Evolutionary conservation across 2,797 vertebrate genomes (phyloP).

Genomic region (Clarias fuscus): DNA sequence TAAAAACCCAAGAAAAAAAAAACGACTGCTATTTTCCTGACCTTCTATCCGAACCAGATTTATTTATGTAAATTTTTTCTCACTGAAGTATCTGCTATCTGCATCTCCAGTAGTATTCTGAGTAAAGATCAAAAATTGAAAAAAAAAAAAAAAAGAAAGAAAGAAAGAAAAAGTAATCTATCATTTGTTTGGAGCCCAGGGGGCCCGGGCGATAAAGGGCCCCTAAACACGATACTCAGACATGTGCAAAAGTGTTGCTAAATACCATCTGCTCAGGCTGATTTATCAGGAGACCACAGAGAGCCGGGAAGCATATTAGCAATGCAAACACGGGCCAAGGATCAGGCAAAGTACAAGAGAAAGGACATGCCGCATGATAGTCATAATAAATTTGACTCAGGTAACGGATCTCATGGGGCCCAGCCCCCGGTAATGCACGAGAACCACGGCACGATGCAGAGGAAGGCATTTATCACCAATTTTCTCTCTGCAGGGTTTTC

Average conservation of each 20-base stretch:
- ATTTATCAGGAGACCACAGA: conserved; percentile 53
- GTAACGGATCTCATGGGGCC: conserved; percentile 49
- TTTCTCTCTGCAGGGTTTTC: conserved; percentile 41
- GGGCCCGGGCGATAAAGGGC: conserved; percentile 39
- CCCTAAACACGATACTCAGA: conserved; percentile 31
- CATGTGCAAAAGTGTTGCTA: conserved; percentile 48
- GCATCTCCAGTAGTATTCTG: background rate
- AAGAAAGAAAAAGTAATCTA: background rate
- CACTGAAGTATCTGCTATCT: background rate
- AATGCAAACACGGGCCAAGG: conserved; percentile 58
- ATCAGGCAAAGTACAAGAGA: conserved; percentile 56
- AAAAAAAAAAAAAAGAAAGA: background rate
- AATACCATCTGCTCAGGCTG: conserved; percentile 55
- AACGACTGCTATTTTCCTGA: background rate
- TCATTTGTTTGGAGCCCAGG: background rate
- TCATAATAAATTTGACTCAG: conserved; percentile 60
- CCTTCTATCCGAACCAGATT: background rate
- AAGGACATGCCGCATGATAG: conserved; percentile 50
- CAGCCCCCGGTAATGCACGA: conserved; percentile 38
- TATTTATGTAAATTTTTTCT: background rate
- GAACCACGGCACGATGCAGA: conserved; percentile 21
- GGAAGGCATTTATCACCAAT: conserved; percentile 37
- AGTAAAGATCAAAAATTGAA: background rate
- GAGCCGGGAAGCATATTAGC: conserved; percentile 54
- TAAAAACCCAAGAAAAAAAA: background rate